A percentile compares a stretch with the other conserved stretches of the same genome.
These are phyloP conservation scores for Gasterosteus nipponicus DNA, from an alignment of 2,113 vertebrate species.

Conservation along the genomic window DNA sequence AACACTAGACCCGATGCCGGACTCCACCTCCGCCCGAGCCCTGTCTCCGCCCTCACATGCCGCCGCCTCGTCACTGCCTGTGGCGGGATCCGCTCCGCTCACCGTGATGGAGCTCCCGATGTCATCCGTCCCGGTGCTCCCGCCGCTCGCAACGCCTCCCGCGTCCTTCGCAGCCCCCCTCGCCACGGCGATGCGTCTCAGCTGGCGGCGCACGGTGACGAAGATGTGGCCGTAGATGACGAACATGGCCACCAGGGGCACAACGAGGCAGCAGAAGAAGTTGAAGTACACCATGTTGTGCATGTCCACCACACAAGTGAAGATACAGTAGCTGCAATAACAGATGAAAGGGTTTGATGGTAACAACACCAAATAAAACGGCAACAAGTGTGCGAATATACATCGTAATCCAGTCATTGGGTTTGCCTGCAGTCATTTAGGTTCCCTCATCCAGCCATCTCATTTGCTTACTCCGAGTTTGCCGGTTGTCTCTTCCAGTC, in stretches of 20 bases:
- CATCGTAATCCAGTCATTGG: background rate
- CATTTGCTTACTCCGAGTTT: slow-evolving; percentile 34
- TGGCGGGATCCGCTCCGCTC: background rate
- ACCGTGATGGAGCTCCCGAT: background rate
- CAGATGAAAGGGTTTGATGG: background rate
- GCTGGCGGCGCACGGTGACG: slow-evolving; percentile 45
- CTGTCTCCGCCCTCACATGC: background rate
- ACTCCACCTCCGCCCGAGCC: background rate
- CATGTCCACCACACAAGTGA: slow-evolving; percentile 59
- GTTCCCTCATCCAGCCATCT: background rate
- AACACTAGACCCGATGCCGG: background rate
- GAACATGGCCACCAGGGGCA: slow-evolving; percentile 60
- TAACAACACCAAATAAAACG: background rate
- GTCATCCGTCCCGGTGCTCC: background rate
- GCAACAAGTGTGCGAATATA: background rate
- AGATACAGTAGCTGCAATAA: slow-evolving; percentile 59
- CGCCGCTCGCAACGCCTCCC: background rate
- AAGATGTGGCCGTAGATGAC: slow-evolving; percentile 62
- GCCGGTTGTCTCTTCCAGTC: slow-evolving; percentile 48
- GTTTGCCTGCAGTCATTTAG: background rate
- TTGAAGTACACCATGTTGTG: slow-evolving; percentile 67
- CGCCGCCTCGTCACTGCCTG: background rate
- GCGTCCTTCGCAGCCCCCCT: background rate
- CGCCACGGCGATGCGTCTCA: slow-evolving; percentile 29
- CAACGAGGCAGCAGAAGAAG: slow-evolving; percentile 55